Conservation (phyloP, 2,113 vertebrate genomes). For the Pteropus alecto region DNA sequence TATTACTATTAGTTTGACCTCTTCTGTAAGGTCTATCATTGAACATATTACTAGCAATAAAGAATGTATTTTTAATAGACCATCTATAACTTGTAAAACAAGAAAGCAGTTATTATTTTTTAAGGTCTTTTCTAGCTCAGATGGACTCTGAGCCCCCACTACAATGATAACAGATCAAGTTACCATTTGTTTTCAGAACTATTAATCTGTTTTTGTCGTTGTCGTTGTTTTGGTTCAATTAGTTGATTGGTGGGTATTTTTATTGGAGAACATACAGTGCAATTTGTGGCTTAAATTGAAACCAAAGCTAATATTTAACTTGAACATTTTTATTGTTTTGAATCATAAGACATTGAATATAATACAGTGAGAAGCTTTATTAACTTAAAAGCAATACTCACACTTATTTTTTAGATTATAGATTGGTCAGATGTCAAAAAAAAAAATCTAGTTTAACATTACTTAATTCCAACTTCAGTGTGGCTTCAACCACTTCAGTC, state of each 20-base stretch:
- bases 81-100: not conserved
- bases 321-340: conserved; percentile 45
- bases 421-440: conserved; percentile 13
- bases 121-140: not conserved
- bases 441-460: conserved; percentile 25
- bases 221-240: not conserved
- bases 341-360: conserved; percentile 33
- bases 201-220: not conserved
- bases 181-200: conserved; percentile 32
- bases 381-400: conserved; percentile 13
- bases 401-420: not conserved
- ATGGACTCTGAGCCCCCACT: not conserved
- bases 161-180: not conserved
- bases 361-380: conserved; percentile 30
- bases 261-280: conserved; percentile 24
- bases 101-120: not conserved
- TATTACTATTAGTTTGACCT: not conserved
- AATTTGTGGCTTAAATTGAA: conserved; percentile 25
- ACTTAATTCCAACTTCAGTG: not conserved
- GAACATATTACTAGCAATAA: not conserved
- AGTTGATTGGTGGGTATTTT: conserved; percentile 6
- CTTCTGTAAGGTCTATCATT: not conserved
- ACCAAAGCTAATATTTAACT: conserved; percentile 48
- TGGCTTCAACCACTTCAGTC: not conserved
- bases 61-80: conserved; percentile 27